Conservation (phyloP, 2,888 invertebrate species). For the Augochlorella aurata region DNA sequence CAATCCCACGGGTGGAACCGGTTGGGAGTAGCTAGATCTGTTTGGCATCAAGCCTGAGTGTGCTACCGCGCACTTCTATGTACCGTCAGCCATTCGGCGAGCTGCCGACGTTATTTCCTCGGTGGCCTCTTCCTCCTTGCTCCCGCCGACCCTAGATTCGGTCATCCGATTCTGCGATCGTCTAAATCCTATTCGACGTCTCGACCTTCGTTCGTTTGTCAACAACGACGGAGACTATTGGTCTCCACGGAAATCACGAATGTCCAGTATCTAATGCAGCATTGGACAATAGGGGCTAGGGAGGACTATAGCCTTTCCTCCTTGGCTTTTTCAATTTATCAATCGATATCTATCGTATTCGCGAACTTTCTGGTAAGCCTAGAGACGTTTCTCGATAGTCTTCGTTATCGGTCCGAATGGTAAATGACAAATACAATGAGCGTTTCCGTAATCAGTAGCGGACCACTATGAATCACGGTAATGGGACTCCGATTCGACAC, state of each 20-base stretch:
- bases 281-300: slow-evolving; percentile 33
- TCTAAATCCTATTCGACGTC: slow-evolving; percentile 70
- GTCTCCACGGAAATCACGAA: slow-evolving; percentile 66
- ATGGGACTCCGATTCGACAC: slow-evolving; percentile 4
- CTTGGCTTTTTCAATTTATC: slow-evolving; percentile 35
- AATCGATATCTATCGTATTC: slow-evolving; percentile 35
- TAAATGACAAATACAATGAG: slow-evolving; percentile 7
- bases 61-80: slow-evolving; percentile 70
- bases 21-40: slow-evolving; percentile 76
- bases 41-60: slow-evolving; percentile 82
- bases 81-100: slow-evolving; percentile 69
- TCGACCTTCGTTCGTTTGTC: slow-evolving; percentile 66
- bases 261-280: slow-evolving; percentile 63
- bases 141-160: slow-evolving; percentile 26
- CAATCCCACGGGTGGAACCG: slow-evolving; percentile 79
- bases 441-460: not conserved
- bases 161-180: slow-evolving; percentile 62
- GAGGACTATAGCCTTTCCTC: not conserved
- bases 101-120: slow-evolving; percentile 70
- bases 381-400: slow-evolving; percentile 4
- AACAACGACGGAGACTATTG: slow-evolving; percentile 65
- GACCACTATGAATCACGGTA: not conserved
- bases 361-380: slow-evolving; percentile 1
- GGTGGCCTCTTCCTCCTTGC: slow-evolving; percentile 57
- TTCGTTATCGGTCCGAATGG: slow-evolving; percentile 19